phyloP scores from a whole-genome alignment of 2,888 invertebrate species.

The Dysmachus trigonus region DNA sequence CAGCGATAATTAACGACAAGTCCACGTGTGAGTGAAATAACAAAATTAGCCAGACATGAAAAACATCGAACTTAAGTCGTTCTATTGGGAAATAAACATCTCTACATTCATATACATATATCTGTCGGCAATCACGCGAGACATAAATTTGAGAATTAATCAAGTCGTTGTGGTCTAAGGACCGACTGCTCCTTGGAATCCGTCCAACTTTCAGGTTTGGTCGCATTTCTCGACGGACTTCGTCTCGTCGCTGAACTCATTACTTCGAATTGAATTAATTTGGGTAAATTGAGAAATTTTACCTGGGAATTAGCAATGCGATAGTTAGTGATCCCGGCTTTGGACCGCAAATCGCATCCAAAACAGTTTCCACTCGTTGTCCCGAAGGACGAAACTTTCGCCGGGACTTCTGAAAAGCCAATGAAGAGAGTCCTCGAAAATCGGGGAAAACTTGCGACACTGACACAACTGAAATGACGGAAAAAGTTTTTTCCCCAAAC shows the following conservation, averaged over 20 bases:
- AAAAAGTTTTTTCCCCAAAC: conserved; percentile 9
- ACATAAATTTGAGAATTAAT: not conserved
- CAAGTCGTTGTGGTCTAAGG: not conserved
- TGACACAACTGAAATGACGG: not conserved
- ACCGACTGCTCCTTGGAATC: not conserved
- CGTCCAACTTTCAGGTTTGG: not conserved
- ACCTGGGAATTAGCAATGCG: not conserved
- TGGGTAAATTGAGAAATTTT: not conserved
- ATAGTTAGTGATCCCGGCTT: not conserved
- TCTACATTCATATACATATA: not conserved
- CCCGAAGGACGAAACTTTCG: not conserved
- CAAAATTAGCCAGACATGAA: not conserved
- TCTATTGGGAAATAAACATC: not conserved
- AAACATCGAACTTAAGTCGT: not conserved
- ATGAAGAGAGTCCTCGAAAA: not conserved
- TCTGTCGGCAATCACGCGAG: not conserved
- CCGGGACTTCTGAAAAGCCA: not conserved
- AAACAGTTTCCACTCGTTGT: not conserved
- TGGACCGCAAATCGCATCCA: not conserved
- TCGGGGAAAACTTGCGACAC: not conserved
- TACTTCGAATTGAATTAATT: not conserved
- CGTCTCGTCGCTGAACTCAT: not conserved
- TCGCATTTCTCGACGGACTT: not conserved
- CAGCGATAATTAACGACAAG: not conserved
- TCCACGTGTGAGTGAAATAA: not conserved